Evolutionary conservation across 1,140 invertebrate genomes (phyloP).

Genomic region (Plodia interpunctella): DNA sequence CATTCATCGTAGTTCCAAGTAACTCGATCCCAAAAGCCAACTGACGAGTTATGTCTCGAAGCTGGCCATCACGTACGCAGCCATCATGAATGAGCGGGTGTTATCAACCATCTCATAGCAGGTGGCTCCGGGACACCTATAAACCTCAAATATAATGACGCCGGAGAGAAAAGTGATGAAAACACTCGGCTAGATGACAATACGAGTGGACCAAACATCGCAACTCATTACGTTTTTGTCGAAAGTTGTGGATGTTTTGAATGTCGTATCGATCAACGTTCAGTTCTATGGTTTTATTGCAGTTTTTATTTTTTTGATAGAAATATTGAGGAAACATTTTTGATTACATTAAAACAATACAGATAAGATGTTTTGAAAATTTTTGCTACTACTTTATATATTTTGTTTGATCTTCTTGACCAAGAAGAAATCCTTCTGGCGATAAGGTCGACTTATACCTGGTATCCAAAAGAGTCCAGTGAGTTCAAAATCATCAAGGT

Average conservation of each 20-base stretch:
- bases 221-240: constrained; percentile 1
- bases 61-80: constrained; percentile 44
- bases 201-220: neutral
- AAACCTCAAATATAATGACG: constrained; percentile 34
- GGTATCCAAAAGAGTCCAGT: too few relatives aligned
- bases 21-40: neutral
- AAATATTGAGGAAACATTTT: too few relatives aligned
- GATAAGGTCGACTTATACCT: too few relatives aligned
- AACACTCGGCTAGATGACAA: constrained; percentile 3
- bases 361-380: too few relatives aligned
- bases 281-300: too few relatives aligned
- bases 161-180: constrained; percentile 16
- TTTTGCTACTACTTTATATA: too few relatives aligned
- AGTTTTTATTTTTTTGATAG: too few relatives aligned
- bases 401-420: too few relatives aligned
- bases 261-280: too few relatives aligned
- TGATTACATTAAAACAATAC: too few relatives aligned
- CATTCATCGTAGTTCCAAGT: constrained; percentile 3
- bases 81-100: constrained; percentile 51
- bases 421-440: too few relatives aligned
- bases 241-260: neutral
- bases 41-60: neutral
- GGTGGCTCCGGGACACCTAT: constrained; percentile 50
- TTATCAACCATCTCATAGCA: constrained; percentile 57
- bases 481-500: too few relatives aligned